Evolutionary conservation across 2,797 vertebrate species (phyloP), one percentile per base, ranked within the genome.

Genomic region (Pipistrellus kuhlii): DNA sequence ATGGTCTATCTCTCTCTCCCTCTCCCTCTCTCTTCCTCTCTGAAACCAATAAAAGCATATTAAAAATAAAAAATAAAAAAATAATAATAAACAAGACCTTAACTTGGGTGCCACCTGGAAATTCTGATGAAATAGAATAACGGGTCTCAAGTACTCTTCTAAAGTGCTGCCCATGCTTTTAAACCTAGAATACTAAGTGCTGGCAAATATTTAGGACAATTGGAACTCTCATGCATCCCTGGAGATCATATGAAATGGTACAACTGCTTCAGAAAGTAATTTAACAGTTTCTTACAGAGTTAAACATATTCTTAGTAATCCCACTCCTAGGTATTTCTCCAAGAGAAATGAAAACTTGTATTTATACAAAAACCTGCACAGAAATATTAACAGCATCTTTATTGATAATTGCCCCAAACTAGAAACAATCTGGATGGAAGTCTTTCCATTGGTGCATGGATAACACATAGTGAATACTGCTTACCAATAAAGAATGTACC

Each of bases 51-150:
- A 62, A 62, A 62, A 30, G 25, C 59, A 62, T 62, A 6, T 62
- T 3, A 25, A 14, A 62, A 62, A 27, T 27, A 62, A 62, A 62
- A 30, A 13, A 44, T 11, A 44, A 44, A 30, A 1, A 62, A 27
- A 62, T 5, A 13, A 62, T 5, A 13, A 21, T 44, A 76, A 87
- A 23, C 1, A 77, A 68, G 23, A 78, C 10, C 9, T 62, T 18
- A 0, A 6, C 12, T 68, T 11, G 3, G 25, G 18, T 30, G 6
- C 6, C 2, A 84, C 30, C 15, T 73, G 32, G 30, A 88, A 89
- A 84, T 64, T 76, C 59, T 91, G 41, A 90, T 32, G 68, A 85
- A 85, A 94, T 12, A 48, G 13, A 53, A 57, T 72, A 5, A 72
- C 41, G 30, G 8, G 14, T 48, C 46, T 90, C 64, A 59, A 44